Base-by-base conservation (phyloP, 2,888 invertebrate species). In the Ferdinandea cuprea region DNA sequence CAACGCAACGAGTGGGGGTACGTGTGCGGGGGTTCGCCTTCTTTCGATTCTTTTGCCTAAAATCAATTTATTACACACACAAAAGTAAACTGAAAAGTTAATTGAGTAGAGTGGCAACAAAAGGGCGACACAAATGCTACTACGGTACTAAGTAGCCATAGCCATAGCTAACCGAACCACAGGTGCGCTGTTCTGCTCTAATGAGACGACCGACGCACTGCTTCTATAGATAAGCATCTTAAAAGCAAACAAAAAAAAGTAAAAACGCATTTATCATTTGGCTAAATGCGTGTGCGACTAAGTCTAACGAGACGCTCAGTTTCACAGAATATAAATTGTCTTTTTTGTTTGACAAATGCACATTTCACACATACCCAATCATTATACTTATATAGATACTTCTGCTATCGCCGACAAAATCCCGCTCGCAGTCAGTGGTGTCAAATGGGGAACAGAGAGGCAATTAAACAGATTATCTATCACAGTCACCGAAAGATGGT, bases 31-130 rank as follows among this genome's bases (percentile, higher is more conserved):
- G n/a, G n/a, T n/a, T n/a, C n/a, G n/a, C n/a, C n/a, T n/a, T n/a
- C n/a, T n/a, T n/a, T n/a, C n/a, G 21, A 19, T 30, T 44, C 30
- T n/a, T 17, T 6, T 54, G 35, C 58, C 50, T 8, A 32, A 69
- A 63, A 71, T 76, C 50, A 65, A 81, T 65, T 81, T 65, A 81
- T 76, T 65, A 66, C 59, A 48, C 71, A 66, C 59, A 48, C 13
- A 35, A 72, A 58, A 74, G 68, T 50, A 56, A 80, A 74, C 56
- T 44, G 50, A 80, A 76, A 59, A 65, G 58, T 58, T 76, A 71
- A 81, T 76, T 81, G 81, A 76, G 65, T 81, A 59, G 46, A 81
- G 58, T 71, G 59, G 32, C 32, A 76, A 76, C 69, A 76, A 76
- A 37, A 65, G 74, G 68, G 61, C 74, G 35, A 63, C 40, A 71